Base-by-base conservation (phyloP, 1,140 invertebrate genomes). In the Dendrolimus punctatus region DNA sequence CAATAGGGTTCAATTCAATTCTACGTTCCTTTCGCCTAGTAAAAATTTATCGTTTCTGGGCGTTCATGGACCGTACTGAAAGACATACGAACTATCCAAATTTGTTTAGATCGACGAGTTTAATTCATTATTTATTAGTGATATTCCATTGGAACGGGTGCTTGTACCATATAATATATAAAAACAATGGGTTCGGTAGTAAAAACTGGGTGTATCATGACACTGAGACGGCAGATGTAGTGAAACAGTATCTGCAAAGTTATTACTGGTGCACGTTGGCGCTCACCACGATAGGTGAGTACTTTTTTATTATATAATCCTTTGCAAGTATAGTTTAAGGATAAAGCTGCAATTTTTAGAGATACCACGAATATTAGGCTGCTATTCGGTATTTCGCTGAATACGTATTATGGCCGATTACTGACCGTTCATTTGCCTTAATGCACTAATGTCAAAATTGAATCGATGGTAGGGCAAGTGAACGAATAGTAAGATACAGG, bases 121-220 rank as follows among this genome's bases (percentile, higher is more conserved):
- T 99, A 68, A 95, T 98, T 80, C 97, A 99, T 90, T 98, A 98
- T 89, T 91, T 99, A 70, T 90, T 99, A 88, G 96, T 98, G 86
- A 97, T 99, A 87, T 99, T 99, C 90, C 98, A 99, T 90, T 99
- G 98, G 98, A 99, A 99, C 88, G 97, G 98, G 65, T 99, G 98
- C 90, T 90, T 99, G 76, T 98, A 97, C 89, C 95, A 98, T 90
- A 95, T 98, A 80, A 96, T 98, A 76, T 93, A 95, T 90, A 96
- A 96, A 88, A 96, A 96, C 88, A 94, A 96, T 87, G 95, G 95
- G 60, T 97, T 97, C 82, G 95, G 95, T 66, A 95, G 94, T 79
- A 93, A 93, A 77, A 95, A 96, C 81, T 97, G 95, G 95, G 94
- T 95, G 71, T 97, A 94, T 82, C 91, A 91, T 73, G 94, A 95